These are phyloP conservation scores for Cerastoderma edule DNA, from an alignment of 2,888 invertebrate genomes.

Conservation along the genomic window DNA sequence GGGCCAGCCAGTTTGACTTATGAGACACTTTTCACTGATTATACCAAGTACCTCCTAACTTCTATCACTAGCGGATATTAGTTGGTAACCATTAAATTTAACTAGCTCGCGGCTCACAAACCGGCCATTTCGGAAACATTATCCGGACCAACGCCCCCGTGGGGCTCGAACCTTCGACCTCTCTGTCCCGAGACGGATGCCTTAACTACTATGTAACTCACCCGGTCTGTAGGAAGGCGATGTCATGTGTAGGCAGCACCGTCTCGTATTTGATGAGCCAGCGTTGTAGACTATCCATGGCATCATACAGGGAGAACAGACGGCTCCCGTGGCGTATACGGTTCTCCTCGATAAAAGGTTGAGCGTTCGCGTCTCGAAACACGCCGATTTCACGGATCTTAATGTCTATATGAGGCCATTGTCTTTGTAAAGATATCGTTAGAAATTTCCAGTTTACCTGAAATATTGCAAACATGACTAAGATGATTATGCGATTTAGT, in stretches of 20 bases:
- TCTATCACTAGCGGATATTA: no score
- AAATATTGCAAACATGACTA: no score
- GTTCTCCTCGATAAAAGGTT: slow-evolving; percentile 76
- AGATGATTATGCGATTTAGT: no score
- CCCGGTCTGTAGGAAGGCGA: slow-evolving; percentile 74
- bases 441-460: slow-evolving; percentile 75
- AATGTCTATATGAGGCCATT: slow-evolving; percentile 70
- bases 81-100: no score
- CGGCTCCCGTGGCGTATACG: slow-evolving; percentile 65
- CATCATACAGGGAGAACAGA: slow-evolving; percentile 71
- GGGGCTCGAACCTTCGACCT: no score
- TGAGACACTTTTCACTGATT: no score
- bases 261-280: slow-evolving; percentile 70
- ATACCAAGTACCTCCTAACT: no score
- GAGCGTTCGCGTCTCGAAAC: slow-evolving; percentile 72
- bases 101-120: no score
- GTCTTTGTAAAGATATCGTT: slow-evolving; percentile 65
- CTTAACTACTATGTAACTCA: slow-evolving; percentile 34
- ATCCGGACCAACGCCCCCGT: no score
- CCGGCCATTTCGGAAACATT: no score
- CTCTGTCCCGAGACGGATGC: no score
- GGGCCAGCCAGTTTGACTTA: no score
- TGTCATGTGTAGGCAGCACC: slow-evolving; percentile 67
- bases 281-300: slow-evolving; percentile 69
- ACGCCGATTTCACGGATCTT: slow-evolving; percentile 73